These are phyloP conservation scores for Serripes groenlandicus DNA, from an alignment of 2,888 invertebrate species.

Conservation along the genomic window DNA sequence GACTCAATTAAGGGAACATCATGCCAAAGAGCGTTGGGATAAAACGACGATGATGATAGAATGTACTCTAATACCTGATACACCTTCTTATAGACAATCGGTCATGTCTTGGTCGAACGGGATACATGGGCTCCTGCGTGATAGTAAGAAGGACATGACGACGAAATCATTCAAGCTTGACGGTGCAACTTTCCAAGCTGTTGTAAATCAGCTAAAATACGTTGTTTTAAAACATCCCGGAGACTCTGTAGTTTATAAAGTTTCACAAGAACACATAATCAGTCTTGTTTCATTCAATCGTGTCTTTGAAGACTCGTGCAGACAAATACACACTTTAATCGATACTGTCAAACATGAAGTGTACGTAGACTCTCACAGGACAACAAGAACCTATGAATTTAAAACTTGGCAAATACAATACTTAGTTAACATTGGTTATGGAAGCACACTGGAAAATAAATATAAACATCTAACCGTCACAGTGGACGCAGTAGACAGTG, in stretches of 20 bases:
- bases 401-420: conserved; percentile 29
- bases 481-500: conserved; percentile 10
- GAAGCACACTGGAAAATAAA: not conserved
- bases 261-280: conserved; percentile 30
- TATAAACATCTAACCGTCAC: not conserved
- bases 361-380: conserved; percentile 13
- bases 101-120: conserved; percentile 27
- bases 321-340: not conserved
- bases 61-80: conserved; percentile 31
- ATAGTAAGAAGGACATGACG: no score
- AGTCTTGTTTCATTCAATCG: conserved; percentile 44
- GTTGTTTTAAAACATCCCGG: conserved; percentile 55
- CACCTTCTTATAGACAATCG: not conserved
- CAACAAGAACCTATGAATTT: conserved; percentile 6
- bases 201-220: conserved; percentile 23
- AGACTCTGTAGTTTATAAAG: conserved; percentile 42
- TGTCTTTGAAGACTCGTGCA: not conserved
- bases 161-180: no score
- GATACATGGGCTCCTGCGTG: no score
- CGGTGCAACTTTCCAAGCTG: conserved; percentile 28
- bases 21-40: conserved; percentile 13
- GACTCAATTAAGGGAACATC: not conserved
- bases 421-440: conserved; percentile 21
- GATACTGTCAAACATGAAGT: not conserved
- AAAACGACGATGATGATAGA: conserved; percentile 28